Evolutionary conservation across 2,113 vertebrate species (phyloP).

Genomic region (human (Homo sapiens)): DNA sequence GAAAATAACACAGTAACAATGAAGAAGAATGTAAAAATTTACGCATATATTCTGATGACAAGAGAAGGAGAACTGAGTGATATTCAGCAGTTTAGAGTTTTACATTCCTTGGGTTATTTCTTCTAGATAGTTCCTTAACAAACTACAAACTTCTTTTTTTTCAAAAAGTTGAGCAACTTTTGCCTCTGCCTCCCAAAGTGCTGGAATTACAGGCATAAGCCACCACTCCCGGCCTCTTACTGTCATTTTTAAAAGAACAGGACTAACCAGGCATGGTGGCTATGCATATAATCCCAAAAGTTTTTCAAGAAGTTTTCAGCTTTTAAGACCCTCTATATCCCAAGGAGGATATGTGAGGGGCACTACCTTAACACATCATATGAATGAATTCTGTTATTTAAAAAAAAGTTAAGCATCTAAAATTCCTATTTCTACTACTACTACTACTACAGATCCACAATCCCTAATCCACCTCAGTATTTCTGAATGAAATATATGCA

Average conservation of each 20-base stretch:
- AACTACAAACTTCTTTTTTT: slow-evolving; percentile 14
- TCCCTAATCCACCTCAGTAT: neutral
- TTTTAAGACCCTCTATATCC: neutral
- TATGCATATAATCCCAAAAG: too few species aligned
- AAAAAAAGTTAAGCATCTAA: slow-evolving; percentile 39
- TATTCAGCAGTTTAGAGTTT: neutral
- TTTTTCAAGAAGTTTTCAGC: neutral
- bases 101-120: neutral
- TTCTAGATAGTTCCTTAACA: neutral
- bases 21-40: slow-evolving; percentile 30
- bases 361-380: neutral
- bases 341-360: neutral
- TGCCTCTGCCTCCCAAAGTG: neutral
- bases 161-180: neutral
- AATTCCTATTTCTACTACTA: neutral
- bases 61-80: neutral
- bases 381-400: slow-evolving; percentile 8
- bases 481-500: slow-evolving; percentile 5
- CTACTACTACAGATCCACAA: neutral
- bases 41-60: neutral
- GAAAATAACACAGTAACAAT: slow-evolving; percentile 10
- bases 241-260: slow-evolving; percentile 33
- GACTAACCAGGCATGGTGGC: too few species aligned
- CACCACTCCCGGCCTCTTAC: neutral
- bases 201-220: neutral